Base-by-base conservation (phyloP, 2,888 invertebrate species). In the Torymus tubicola region DNA sequence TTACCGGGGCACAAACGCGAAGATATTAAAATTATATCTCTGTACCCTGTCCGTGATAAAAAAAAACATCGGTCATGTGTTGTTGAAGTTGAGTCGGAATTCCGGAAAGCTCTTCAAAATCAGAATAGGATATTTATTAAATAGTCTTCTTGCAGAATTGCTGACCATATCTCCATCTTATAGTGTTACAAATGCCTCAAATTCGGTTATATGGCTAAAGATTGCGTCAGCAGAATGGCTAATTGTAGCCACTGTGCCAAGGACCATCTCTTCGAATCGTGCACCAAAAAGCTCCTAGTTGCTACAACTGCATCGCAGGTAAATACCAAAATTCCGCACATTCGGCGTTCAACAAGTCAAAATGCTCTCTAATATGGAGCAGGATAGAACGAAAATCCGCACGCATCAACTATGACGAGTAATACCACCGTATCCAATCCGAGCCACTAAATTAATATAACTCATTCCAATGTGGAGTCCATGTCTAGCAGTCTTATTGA, bases 371-470 rank as follows among this genome's bases (percentile, higher is more conserved):
- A 0, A 3, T 65, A 0, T 3, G 50, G 1, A 65, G 50, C 5
- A 50, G n/a, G 14, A n/a, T 65, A 13, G 65, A 65, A n/a, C 65
- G 24, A 10, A 50, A 65, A 14, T 21, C 24, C 14, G 2, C 65
- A 2, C 14, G 42, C 13, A 65, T 65, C 42, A n/a, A 65, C 13
- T 65, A 65, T 65, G 65, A n/a, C n/a, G 65, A 2, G n/a, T 10
- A 16, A 10, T 42, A 50, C 2, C 31, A 1, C 31, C 14, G 21
- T 8, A 13, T 3, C 31, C 10, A 0, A 2, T 31, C 1, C n/a
- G 11, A 14, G 10, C 14, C 31, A 2, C 24, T 42, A 64, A 14
- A 64, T 64, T 1, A 64, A 64, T 3, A 12, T 14, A 24, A n/a
- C 31, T 0, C 24, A 64, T n/a, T 31, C 24, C n/a, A 69, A 69